Evolutionary conservation across 1,140 invertebrate species (phyloP).

Genomic region (Mycetomoellerius zeteki): DNA sequence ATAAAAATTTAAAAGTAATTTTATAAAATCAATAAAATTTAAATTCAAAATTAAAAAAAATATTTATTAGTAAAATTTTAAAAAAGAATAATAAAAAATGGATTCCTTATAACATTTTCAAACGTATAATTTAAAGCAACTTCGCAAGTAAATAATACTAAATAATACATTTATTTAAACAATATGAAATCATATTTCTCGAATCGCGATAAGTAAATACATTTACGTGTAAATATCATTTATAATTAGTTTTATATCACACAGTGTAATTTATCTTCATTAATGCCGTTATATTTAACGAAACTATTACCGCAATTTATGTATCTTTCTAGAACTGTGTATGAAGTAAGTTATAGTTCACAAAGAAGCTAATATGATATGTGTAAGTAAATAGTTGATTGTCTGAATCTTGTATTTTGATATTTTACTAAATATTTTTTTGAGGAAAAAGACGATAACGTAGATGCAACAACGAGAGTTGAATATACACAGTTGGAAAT

Average conservation of each 20-base stretch:
- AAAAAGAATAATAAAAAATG: neutral
- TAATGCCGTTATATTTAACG: neutral
- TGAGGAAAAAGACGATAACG: neutral
- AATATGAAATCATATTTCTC: neutral
- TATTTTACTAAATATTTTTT: neutral
- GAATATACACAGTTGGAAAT: slow-evolving; percentile 80
- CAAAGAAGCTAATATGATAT: slow-evolving; percentile 2
- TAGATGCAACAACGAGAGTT: slow-evolving; percentile 39
- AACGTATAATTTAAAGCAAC: neutral
- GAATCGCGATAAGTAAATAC: neutral
- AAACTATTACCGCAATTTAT: neutral
- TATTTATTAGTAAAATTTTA: neutral
- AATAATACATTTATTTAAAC: neutral
- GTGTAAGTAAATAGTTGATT: neutral
- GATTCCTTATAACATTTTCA: neutral
- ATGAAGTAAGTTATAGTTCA: neutral
- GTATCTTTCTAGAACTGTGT: neutral
- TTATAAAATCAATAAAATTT: neutral
- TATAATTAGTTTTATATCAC: slow-evolving; percentile 14
- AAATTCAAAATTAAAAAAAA: neutral
- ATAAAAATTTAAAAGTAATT: neutral
- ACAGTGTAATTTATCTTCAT: slow-evolving; percentile 8
- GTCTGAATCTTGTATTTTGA: neutral
- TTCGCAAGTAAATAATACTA: neutral
- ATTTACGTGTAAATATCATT: slow-evolving; percentile 15